Evolutionary conservation across 2,888 invertebrate species (phyloP), one percentile per base, ranked within the genome.

Genomic region (Drosophila leonis): DNA sequence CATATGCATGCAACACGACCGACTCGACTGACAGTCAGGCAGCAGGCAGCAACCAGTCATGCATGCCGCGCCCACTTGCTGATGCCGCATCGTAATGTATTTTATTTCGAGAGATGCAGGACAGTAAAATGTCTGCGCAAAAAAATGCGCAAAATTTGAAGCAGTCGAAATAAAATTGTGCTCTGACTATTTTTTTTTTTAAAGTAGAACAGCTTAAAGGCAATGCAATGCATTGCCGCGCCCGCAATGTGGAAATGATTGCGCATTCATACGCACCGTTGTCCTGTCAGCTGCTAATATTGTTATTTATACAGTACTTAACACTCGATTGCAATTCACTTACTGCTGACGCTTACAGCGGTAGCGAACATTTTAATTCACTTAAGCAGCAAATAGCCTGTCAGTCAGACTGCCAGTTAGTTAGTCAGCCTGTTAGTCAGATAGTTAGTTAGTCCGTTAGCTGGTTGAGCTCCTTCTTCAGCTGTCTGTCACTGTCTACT

Each of bases 51-150:
- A 13, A 44, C 44, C 69, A 64, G 49, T 54, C 51, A 49, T 70
- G 60, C 63, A 37, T 76, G 72, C 77, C 55, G 65, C 72, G 63
- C 71, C 71, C 80, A 63, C 52, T 44, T 27, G 29, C 42, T 55
- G 44, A 33, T 31, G 35, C 46, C 44, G 60, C 39, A 31, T 20
- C 48, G 75, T 35, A 62, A 64, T 65, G 62, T 65, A 69, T 62
- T 79, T 52, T 35, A 65, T 65, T 52, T 37, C 60, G 39, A 10
- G 29, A 49, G 39, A 48, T 42, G 52, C 35, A 42, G 37, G 27
- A 56, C 56, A 31, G 64, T 54, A 55, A 48, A 52, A 66, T 29
- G 51, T 39, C 20, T 62, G 54, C 59, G 39, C 9, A 46, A 37
- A 67, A 60, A 46, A 75, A 56, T 61, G 52, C 55, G 35, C 18